phyloP scores from a whole-genome alignment of 2,888 invertebrate species.

The Rhogogaster chlorosoma region DNA sequence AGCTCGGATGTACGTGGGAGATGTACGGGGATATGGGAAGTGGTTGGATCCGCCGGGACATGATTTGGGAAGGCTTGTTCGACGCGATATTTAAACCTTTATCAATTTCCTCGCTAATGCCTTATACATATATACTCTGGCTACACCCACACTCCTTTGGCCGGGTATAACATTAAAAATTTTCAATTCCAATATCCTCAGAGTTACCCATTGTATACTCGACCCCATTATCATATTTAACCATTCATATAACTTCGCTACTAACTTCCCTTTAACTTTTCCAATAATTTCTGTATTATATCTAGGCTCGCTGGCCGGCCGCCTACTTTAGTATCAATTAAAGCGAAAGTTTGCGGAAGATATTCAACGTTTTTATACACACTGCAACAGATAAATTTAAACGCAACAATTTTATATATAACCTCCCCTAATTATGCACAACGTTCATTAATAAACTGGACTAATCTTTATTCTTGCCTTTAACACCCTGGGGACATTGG shows the following conservation, averaged over 20 bases:
- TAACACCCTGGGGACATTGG: not conserved
- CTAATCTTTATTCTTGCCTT: not conserved
- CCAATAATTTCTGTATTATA: constrained; percentile 51
- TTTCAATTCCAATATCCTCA: constrained; percentile 28
- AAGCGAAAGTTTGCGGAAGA: constrained; percentile 20
- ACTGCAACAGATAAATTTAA: not conserved
- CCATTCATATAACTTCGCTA: constrained; percentile 39
- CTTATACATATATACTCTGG: not conserved
- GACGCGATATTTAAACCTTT: constrained; percentile 12
- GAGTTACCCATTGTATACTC: constrained; percentile 16
- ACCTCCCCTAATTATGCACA: not conserved
- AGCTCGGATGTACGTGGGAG: not conserved
- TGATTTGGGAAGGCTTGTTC: not conserved
- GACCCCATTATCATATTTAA: constrained; percentile 42
- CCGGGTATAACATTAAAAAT: not conserved
- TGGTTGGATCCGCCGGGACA: not conserved
- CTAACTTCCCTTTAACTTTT: constrained; percentile 39
- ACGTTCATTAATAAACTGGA: not conserved
- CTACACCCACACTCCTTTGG: not conserved
- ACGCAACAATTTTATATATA: not conserved
- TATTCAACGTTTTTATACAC: not conserved
- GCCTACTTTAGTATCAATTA: constrained; percentile 46
- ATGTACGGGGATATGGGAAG: not conserved
- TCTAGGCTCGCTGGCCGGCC: constrained; percentile 4
- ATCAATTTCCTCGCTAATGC: constrained; percentile 20